phyloP scores from a whole-genome alignment of 2,888 invertebrate genomes.

The Pammene fasciana region DNA sequence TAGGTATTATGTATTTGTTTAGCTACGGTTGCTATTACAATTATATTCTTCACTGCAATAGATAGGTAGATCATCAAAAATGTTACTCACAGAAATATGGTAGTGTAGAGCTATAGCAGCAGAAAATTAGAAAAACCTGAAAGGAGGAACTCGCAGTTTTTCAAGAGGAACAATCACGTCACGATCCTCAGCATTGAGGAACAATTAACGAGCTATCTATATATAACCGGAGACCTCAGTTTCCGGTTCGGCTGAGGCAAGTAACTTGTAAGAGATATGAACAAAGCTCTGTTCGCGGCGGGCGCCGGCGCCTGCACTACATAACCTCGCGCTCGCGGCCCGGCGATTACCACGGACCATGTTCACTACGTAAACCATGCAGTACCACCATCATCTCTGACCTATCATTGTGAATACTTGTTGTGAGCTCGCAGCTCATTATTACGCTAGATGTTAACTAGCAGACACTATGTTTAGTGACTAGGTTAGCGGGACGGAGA shows the following conservation, averaged over 20 bases:
- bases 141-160: too few species aligned
- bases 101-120: too few species aligned
- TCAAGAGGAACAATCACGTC: too few species aligned
- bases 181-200: too few species aligned
- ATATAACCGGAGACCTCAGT: background rate
- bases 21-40: too few species aligned
- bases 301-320: background rate
- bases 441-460: background rate
- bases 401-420: background rate
- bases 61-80: too few species aligned
- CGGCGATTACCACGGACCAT: background rate
- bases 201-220: too few species aligned
- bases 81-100: too few species aligned
- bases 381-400: background rate
- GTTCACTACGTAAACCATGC: background rate
- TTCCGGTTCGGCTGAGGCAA: background rate
- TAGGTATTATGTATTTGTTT: too few species aligned
- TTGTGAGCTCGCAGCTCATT: too few species aligned
- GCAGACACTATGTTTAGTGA: background rate
- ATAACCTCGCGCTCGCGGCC: constrained; percentile 8
- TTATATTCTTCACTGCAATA: too few species aligned
- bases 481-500: constrained; percentile 10
- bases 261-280: background rate
- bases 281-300: background rate
- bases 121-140: too few species aligned